phyloP scores from a whole-genome alignment of 1,140 invertebrate genomes.

The Solenopsis fugax region DNA sequence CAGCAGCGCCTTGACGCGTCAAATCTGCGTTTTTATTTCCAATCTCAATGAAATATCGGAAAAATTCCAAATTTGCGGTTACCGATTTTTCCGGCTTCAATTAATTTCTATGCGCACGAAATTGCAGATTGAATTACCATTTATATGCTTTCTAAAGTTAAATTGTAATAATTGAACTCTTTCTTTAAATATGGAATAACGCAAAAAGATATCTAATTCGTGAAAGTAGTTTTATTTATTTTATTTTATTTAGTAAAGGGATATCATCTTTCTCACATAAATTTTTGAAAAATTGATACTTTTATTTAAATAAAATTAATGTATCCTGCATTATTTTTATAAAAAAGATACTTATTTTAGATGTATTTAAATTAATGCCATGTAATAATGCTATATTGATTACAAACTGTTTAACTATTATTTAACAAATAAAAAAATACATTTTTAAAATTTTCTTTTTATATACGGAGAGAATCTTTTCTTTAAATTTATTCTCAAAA shows the following conservation, averaged over 20 bases:
- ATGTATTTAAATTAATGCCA: background rate
- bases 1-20: background rate
- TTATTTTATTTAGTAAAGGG: background rate
- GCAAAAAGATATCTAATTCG: background rate
- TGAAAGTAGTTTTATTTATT: background rate
- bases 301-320: background rate
- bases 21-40: slow-evolving; percentile 46
- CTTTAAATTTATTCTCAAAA: too few species aligned
- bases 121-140: background rate
- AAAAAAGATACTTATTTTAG: background rate
- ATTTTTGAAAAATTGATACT: background rate
- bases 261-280: background rate
- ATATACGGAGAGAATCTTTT: too few species aligned
- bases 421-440: background rate
- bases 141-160: background rate
- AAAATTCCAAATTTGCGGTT: background rate
- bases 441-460: background rate
- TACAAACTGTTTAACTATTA: background rate
- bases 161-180: background rate
- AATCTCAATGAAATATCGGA: slow-evolving; percentile 10
- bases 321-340: background rate
- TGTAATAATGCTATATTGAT: background rate
- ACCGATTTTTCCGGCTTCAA: background rate
- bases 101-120: background rate
- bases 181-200: background rate